Evolutionary conservation across 1,140 invertebrate genomes (phyloP), one percentile per base, ranked within the genome.

Genomic region (Telenomus remus): DNA sequence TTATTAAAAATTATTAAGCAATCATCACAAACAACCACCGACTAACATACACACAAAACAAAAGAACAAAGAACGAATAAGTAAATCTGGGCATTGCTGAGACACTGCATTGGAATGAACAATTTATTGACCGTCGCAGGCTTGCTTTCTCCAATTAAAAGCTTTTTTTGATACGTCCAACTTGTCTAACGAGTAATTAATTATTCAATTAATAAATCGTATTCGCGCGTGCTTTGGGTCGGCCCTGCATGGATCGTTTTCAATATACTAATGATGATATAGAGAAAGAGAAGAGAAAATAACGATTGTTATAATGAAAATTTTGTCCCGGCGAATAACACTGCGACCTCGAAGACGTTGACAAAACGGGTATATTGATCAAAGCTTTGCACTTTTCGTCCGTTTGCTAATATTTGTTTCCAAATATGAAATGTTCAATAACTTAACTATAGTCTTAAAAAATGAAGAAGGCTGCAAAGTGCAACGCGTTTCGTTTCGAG

Each of bases 231-330:
- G 83, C 80, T 85, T 84, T 80, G 84, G 85, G 83, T 86, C 84
- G 84, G 84, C 83, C 85, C 84, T 86, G 84, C 85, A 86, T 86
- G 85, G 84, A 86, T 86, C 82, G 80, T 84, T 82, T 56, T 55
- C 60, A 59, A 63, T 51, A 51, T 70, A 57, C 74, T 72, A 48
- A 27, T 69, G 69, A 69, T 71, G 43, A 68, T 68, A 68, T 48
- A 76, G 53, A 51, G 71, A 65, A 66, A 57, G 51, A n/a, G n/a
- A n/a, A n/a, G 66, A 76, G 56, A 56, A 71, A 77, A 63, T 77
- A 77, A 77, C 57, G 57, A 71, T 64, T 69, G 34, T 54, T 57
- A 77, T 63, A 64, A 69, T 72, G 63, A 71, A n/a, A n/a, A n/a
- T n/a, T n/a, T 72, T 61, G 53, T 65, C 56, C 37, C 46, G 73